Conservation (phyloP, 2,113 vertebrate genomes). For the Platichthys flesus region DNA sequence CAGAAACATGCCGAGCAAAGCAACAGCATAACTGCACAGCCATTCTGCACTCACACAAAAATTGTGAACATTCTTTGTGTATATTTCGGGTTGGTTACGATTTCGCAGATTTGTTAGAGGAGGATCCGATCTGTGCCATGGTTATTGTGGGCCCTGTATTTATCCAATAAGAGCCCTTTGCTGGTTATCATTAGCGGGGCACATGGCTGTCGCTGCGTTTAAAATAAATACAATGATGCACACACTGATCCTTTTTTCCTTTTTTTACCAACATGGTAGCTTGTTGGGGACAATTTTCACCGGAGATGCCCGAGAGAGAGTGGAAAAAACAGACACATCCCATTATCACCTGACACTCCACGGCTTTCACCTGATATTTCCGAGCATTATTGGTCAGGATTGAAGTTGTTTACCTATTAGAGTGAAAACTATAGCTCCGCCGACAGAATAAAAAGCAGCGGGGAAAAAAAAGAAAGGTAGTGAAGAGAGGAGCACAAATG, state of each 20-base stretch:
- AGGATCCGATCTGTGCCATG: slow-evolving; percentile 7
- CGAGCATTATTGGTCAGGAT: slow-evolving; percentile 48
- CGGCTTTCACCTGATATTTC: slow-evolving; percentile 63
- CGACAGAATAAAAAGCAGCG: slow-evolving; percentile 25
- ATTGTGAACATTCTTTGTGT: neutral
- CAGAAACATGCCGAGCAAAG: slow-evolving; percentile 43
- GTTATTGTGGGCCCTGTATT: neutral
- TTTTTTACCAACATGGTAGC: slow-evolving; percentile 42
- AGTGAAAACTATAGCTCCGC: slow-evolving; percentile 39
- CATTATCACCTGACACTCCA: slow-evolving; percentile 60
- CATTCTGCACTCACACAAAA: neutral
- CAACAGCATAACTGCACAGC: neutral
- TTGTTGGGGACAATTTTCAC: slow-evolving; percentile 44
- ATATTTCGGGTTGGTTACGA: slow-evolving; percentile 9
- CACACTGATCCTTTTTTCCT: slow-evolving; percentile 27
- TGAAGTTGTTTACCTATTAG: slow-evolving; percentile 72
- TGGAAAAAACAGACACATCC: slow-evolving; percentile 23
- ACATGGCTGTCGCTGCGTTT: slow-evolving; percentile 24
- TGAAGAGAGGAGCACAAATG: slow-evolving; percentile 51
- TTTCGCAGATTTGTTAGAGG: slow-evolving; percentile 6
- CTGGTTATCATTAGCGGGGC: slow-evolving; percentile 29
- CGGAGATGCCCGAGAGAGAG: slow-evolving; percentile 8
- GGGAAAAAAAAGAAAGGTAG: neutral
- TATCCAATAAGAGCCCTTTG: slow-evolving; percentile 29
- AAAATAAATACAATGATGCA: slow-evolving; percentile 45